A percentile compares a stretch with the other conserved stretches of the same genome.
Evolutionary conservation across 1,140 invertebrate species (phyloP).

Genomic region (Heterodera schachtii): DNA sequence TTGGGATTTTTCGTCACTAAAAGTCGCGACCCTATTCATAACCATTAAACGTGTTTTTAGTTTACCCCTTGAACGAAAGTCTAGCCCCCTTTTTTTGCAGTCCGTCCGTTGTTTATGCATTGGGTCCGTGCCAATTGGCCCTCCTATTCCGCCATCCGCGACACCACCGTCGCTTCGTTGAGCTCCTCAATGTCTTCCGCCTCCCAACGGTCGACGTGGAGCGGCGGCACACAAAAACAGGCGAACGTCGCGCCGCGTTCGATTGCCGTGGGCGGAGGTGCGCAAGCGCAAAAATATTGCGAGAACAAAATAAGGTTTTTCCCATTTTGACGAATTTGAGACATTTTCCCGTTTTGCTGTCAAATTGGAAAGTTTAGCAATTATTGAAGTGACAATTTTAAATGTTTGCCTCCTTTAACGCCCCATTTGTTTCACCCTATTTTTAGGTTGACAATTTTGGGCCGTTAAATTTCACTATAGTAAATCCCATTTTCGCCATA

Average conservation of each 20-base stretch:
- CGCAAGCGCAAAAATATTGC: slow-evolving; percentile 23
- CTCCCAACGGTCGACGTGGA: slow-evolving; percentile 3
- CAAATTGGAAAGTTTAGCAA: background rate
- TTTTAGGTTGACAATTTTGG: slow-evolving; percentile 1
- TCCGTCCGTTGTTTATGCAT: background rate
- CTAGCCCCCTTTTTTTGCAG: too few relatives aligned
- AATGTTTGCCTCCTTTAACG: background rate
- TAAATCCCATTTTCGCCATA: too few relatives aligned
- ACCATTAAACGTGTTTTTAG: too few relatives aligned
- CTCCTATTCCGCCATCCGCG: slow-evolving; percentile 19
- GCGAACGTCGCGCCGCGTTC: background rate
- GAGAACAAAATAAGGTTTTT: slow-evolving; percentile 25
- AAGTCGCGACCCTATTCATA: too few relatives aligned
- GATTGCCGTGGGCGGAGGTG: slow-evolving; percentile 4
- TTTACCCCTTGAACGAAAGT: too few relatives aligned
- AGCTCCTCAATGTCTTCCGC: slow-evolving; percentile 16
- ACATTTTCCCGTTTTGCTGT: background rate
- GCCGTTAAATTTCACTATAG: too few relatives aligned
- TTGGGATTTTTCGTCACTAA: too few relatives aligned
- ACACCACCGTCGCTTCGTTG: background rate
- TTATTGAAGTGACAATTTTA: background rate
- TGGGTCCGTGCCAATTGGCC: slow-evolving; percentile 21
- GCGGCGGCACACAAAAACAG: background rate
- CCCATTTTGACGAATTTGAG: too few relatives aligned
- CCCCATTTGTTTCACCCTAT: too few relatives aligned